Evolutionary conservation across 2,888 invertebrate genomes (phyloP).

Genomic region (Xestobium rufovillosum): DNA sequence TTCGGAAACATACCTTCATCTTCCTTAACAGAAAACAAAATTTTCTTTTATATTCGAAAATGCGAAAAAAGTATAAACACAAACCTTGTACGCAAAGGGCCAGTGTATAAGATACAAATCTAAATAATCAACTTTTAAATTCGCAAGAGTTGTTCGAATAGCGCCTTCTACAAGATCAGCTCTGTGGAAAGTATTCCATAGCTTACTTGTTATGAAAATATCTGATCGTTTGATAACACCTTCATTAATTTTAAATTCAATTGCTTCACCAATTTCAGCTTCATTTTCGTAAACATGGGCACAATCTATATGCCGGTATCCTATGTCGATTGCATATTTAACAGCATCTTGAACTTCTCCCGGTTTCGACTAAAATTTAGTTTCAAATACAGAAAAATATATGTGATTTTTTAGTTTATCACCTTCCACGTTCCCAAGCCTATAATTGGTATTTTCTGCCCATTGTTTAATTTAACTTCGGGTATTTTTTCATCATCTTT

Average conservation of each 20-base stretch:
- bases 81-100: constrained; percentile 75
- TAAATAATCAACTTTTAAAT: constrained; percentile 66
- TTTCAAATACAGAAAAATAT: not conserved
- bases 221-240: constrained; percentile 60
- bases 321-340: constrained; percentile 62
- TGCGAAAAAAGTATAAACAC: constrained; percentile 4
- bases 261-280: constrained; percentile 56
- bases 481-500: too few relatives aligned
- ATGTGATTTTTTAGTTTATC: not conserved
- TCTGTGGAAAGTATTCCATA: constrained; percentile 73
- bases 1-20: too few relatives aligned
- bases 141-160: constrained; percentile 56
- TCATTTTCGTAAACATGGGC: constrained; percentile 62
- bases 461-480: not conserved
- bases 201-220: constrained; percentile 59
- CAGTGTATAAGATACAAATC: constrained; percentile 87
- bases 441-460: not conserved
- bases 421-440: not conserved
- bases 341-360: constrained; percentile 57
- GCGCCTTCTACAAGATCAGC: constrained; percentile 66
- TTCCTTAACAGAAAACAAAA: too few relatives aligned
- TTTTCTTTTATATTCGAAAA: too few relatives aligned
- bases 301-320: constrained; percentile 69
- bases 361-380: constrained; percentile 53
- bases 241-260: constrained; percentile 53